phyloP scores from a whole-genome alignment of 2,888 invertebrate genomes.

The Neelides folsomi region DNA sequence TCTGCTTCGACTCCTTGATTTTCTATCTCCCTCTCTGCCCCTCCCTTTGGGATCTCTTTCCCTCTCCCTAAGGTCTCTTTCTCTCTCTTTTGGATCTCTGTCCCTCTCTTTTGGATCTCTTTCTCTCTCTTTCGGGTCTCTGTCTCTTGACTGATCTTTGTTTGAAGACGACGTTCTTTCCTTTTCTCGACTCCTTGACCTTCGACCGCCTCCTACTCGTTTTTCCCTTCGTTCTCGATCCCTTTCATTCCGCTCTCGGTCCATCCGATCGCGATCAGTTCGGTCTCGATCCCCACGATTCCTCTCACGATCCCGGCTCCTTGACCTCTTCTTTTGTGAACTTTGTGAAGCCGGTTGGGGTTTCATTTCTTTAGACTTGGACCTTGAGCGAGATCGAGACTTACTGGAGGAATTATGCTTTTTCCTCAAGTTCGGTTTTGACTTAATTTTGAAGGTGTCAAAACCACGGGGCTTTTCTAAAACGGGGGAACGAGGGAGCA shows the following conservation, averaged over 20 bases:
- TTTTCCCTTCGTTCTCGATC: not conserved
- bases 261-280: not conserved
- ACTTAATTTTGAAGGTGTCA: not conserved
- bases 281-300: conserved; percentile 5
- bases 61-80: conserved; percentile 7
- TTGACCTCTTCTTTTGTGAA: conserved; percentile 1
- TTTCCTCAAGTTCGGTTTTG: conserved; percentile 6
- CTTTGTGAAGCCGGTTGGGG: conserved; percentile 8
- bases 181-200: conserved; percentile 12
- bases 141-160: not conserved
- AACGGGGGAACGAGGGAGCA: not conserved
- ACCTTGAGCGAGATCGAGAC: conserved; percentile 21
- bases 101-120: conserved; percentile 8
- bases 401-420: conserved; percentile 1
- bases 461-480: not conserved
- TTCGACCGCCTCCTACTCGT: conserved; percentile 8
- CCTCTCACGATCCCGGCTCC: not conserved
- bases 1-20: conserved; percentile 14
- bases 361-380: not conserved
- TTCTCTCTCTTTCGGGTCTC: not conserved
- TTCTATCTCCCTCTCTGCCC: conserved; percentile 16
- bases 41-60: conserved; percentile 11
- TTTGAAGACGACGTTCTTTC: not conserved
- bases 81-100: not conserved
- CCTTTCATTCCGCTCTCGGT: not conserved